Conservation (phyloP, 2,888 invertebrate species). For the Barypeithes pellucidus region DNA sequence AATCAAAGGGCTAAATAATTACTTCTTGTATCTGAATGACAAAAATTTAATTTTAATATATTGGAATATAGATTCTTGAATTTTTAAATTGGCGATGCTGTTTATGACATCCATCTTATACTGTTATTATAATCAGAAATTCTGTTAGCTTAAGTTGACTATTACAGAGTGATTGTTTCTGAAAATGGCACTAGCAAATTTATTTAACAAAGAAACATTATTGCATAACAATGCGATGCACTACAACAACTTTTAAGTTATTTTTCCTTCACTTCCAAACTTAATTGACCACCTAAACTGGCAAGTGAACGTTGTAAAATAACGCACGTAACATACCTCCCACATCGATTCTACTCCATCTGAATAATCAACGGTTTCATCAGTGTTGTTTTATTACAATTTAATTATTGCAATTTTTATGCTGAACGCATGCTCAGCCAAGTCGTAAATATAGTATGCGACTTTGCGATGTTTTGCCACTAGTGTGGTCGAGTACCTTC, state of each 20-base stretch:
- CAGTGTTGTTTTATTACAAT: constrained; percentile 57
- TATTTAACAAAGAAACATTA: background rate
- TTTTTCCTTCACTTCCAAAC: constrained; percentile 14
- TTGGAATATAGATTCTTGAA: too few species aligned
- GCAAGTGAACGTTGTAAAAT: constrained; percentile 46
- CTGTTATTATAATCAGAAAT: too few species aligned
- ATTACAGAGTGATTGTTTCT: too few species aligned
- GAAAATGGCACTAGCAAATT: too few species aligned
- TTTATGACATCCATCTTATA: too few species aligned
- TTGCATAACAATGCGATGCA: constrained; percentile 1
- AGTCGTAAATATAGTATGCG: constrained; percentile 66
- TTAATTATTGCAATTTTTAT: constrained; percentile 69
- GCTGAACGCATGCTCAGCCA: constrained; percentile 60
- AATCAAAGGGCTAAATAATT: too few species aligned
- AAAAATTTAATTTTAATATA: too few species aligned
- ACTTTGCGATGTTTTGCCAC: constrained; percentile 53
- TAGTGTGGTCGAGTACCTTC: constrained; percentile 48
- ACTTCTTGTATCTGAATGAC: too few species aligned
- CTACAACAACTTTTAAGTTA: background rate
- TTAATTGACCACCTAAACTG: constrained; percentile 48
- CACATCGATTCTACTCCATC: constrained; percentile 47
- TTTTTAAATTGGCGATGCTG: too few species aligned
- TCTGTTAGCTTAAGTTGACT: too few species aligned
- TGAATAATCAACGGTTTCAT: constrained; percentile 51
- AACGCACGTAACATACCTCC: constrained; percentile 51